Conservation (phyloP, 2,888 invertebrate species). For the Melinaea marsaeus region DNA sequence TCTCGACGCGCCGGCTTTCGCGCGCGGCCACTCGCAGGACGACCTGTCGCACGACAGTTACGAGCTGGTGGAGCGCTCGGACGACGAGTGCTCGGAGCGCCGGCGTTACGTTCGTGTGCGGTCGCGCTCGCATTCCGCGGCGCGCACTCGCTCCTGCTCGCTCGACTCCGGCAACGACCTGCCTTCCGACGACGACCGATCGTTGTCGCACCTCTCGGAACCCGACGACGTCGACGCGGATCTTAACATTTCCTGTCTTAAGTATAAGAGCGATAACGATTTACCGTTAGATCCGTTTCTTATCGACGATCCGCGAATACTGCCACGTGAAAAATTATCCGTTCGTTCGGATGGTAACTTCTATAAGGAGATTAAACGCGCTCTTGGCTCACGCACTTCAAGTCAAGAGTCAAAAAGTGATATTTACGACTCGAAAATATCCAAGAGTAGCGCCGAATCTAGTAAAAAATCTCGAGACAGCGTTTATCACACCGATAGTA, state of each 20-base stretch:
- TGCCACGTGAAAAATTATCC: conserved; percentile 84
- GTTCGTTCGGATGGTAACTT: conserved; percentile 85
- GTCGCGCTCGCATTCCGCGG: conserved; percentile 49
- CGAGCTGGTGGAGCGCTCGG: conserved; percentile 88
- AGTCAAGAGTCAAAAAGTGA: conserved; percentile 85
- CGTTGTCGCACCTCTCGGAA: conserved; percentile 75
- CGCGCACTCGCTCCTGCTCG: conserved; percentile 82
- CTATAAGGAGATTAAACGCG: conserved; percentile 82
- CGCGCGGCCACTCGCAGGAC: conserved; percentile 85
- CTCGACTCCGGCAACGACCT: conserved; percentile 87
- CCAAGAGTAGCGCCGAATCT: conserved; percentile 81
- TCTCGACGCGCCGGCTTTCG: conserved; percentile 80
- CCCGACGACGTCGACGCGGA: conserved; percentile 75
- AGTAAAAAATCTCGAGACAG: conserved; percentile 82
- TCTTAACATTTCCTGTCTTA: conserved; percentile 77
- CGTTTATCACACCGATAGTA: conserved; percentile 81
- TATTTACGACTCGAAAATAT: conserved; percentile 81
- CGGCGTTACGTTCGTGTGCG: conserved; percentile 56
- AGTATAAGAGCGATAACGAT: conserved; percentile 82
- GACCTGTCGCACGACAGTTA: conserved; percentile 93
- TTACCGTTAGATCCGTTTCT: conserved; percentile 87
- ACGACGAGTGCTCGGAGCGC: conserved; percentile 76
- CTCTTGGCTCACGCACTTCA: conserved; percentile 81
- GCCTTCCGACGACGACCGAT: conserved; percentile 84
- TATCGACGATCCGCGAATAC: conserved; percentile 85